A percentile compares a stretch with the other conserved stretches of the same genome.
Conservation (phyloP, 2,113 vertebrate genomes). For the Gambusia affinis region DNA sequence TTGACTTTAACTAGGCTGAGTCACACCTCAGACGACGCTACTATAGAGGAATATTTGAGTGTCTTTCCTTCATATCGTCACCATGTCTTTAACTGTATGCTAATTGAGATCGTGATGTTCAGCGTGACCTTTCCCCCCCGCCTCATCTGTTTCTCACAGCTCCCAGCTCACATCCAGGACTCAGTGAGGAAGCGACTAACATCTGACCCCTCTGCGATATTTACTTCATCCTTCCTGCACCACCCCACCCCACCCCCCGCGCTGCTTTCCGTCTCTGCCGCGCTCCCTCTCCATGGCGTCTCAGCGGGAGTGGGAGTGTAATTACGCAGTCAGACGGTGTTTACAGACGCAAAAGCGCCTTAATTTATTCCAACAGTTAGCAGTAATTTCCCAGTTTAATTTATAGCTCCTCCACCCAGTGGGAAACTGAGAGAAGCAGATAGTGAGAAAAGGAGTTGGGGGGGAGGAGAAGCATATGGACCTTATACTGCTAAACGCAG, state of each 20-base stretch:
- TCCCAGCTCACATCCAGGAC: constrained; percentile 17
- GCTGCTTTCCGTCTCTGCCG: constrained; percentile 35
- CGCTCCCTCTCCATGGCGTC: constrained; percentile 61
- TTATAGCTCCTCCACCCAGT: constrained; percentile 81
- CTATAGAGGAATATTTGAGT: background rate
- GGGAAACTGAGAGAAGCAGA: constrained; percentile 66
- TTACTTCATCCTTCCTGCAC: constrained; percentile 35
- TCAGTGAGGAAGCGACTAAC: constrained; percentile 25
- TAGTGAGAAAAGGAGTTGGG: constrained; percentile 45
- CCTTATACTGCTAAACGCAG: constrained; percentile 43
- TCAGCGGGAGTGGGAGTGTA: constrained; percentile 81
- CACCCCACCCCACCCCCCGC: constrained; percentile 1
- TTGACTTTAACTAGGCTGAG: background rate
- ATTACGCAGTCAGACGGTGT: constrained; percentile 84
- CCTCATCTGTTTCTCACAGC: constrained; percentile 7
- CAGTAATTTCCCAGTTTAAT: constrained; percentile 86
- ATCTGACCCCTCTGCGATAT: constrained; percentile 42
- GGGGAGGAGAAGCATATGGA: constrained; percentile 54
- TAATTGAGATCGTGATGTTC: constrained; percentile 28
- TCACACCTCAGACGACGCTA: background rate
- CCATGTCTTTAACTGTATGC: constrained; percentile 19
- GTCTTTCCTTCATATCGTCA: constrained; percentile 12
- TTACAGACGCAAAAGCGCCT: constrained; percentile 83
- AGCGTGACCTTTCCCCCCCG: constrained; percentile 58
- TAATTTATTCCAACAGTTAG: constrained; percentile 86